Base-by-base conservation (phyloP, 2,888 invertebrate species). In the Pecten maximus region DNA sequence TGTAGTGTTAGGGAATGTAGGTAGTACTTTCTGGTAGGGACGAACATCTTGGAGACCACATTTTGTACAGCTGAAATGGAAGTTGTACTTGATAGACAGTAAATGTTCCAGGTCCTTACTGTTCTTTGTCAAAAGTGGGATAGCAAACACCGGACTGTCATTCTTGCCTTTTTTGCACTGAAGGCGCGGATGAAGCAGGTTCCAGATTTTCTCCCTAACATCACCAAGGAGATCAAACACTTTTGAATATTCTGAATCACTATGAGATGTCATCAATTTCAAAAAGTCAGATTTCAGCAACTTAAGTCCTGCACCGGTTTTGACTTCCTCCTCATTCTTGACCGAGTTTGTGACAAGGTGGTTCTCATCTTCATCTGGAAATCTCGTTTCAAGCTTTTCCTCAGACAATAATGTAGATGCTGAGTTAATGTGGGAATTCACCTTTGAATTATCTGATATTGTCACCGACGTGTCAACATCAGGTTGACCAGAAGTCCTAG, bases 91-190 rank as follows among this genome's bases (percentile, higher is more conserved):
- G 90, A 96, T 94, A 28, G 91, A 92, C 90, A 95, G 96, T 50
- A 94, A 89, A 8, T 94, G 92, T 88, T 95, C 94, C 40, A 96
- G 91, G 8, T 90, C 91, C 0, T 92, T 88, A 48, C 94, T 93
- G 87, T 95, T 93, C 23, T 94, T 91, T 6, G 96, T 92, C 28
- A 96, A 90, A 40, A 95, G 90, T 0, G 95, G 95, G 40, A 96
- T 92, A 15, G 96, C 96, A 90, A 96, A 94, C 48, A 96, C 95
- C 0, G 96, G 96, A 88, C 96, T 96, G 92, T 96, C 96, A 88
- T 96, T 94, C 89, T 95, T 93, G 0, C 96, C 96, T 40, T 94
- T 94, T 90, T 94, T 94, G 93, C 96, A 96, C n/a, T 94, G 93
- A 40, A 96, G 88, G n/a, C 93, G 94, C 0, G 95, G 95, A 89